Evolutionary conservation across 2,113 vertebrate species (phyloP), one percentile per base, ranked within the genome.

Genomic region (Catharus minimus): DNA sequence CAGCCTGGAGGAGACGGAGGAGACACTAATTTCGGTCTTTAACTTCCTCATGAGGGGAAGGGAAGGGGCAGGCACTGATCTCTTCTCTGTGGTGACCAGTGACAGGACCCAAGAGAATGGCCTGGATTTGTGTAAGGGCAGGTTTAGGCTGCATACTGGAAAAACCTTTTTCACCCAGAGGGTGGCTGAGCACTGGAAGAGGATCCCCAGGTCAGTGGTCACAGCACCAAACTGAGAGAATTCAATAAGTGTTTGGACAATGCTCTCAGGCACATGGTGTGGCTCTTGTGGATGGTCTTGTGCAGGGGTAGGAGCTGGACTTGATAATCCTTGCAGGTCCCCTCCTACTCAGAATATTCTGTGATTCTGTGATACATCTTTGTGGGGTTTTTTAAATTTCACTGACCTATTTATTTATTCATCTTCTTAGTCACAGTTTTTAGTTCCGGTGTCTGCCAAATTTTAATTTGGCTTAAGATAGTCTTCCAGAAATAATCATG

Each of bases 351-450:
- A 65, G 17, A 56, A 24, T 65, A 20, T 33, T 73, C 33, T 36
- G 23, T 50, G 44, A 32, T 61, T 50, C 46, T 71, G 39, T 74
- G 41, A 33, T 41, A 8, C 11, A 19, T 64, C 78, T 33, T 9
- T 32, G 17, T 3, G 21, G 1, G 0, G 0, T 27, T 53, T 52
- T 33, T 20, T 1, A 9, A 47, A 53, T 82, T 66, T 82, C 4
- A 49, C 33, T 41, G 57, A 46, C 22, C 22, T 60, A 18, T 58
- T 78, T 60, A 18, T 58, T 78, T 83, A 58, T 88, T 93, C 11
- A 38, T 80, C n/a, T 24, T 86, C 26, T 53, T 76, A 5, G 18
- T 85, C 43, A 58, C 5, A 60, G 15, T 39, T 92, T 53, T 60
- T 69, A 74, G 39, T 50, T 53, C 12, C 36, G 20, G 3, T 15